phyloP scores from a whole-genome alignment of 2,888 invertebrate species.

The Encarsia formosa region DNA sequence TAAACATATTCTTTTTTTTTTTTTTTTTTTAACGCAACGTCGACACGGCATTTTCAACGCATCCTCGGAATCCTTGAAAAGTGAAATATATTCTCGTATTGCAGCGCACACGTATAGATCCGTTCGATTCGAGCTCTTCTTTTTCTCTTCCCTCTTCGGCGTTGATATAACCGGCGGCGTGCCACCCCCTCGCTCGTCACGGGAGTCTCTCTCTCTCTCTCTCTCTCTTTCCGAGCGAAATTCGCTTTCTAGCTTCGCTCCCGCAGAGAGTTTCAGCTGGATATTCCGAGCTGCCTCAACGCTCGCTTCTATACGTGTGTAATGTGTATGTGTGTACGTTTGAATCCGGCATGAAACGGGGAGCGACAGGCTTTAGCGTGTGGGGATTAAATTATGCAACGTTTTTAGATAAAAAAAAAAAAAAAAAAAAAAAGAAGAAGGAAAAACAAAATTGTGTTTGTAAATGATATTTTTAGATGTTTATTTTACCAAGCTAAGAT shows the following conservation, averaged over 20 bases:
- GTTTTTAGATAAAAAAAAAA: no score
- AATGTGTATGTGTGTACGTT: not conserved
- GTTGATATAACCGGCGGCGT: slow-evolving; percentile 30
- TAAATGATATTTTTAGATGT: not conserved
- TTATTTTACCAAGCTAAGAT: no score
- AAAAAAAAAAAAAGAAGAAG: not conserved
- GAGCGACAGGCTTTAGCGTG: not conserved
- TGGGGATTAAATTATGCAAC: not conserved
- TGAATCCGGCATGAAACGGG: not conserved
- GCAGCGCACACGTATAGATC: no score
- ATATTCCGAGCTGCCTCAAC: no score
- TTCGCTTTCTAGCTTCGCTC: slow-evolving; percentile 33
- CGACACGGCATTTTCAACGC: no score
- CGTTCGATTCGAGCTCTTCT: no score
- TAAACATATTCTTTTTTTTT: no score
- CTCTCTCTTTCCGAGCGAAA: slow-evolving; percentile 42
- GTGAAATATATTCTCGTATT: no score
- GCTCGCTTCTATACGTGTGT: slow-evolving; percentile 12
- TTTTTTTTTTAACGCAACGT: no score
- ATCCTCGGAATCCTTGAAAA: no score
- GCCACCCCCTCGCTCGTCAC: slow-evolving; percentile 46
- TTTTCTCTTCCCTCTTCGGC: slow-evolving; percentile 3
- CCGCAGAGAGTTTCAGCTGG: slow-evolving; percentile 36
- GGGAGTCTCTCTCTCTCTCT: not conserved
- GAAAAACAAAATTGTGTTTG: not conserved